A percentile compares a stretch with the other conserved stretches of the same genome.
Evolutionary conservation across 2,113 vertebrate genomes (phyloP).

Genomic region (Gopherus flavomarginatus): DNA sequence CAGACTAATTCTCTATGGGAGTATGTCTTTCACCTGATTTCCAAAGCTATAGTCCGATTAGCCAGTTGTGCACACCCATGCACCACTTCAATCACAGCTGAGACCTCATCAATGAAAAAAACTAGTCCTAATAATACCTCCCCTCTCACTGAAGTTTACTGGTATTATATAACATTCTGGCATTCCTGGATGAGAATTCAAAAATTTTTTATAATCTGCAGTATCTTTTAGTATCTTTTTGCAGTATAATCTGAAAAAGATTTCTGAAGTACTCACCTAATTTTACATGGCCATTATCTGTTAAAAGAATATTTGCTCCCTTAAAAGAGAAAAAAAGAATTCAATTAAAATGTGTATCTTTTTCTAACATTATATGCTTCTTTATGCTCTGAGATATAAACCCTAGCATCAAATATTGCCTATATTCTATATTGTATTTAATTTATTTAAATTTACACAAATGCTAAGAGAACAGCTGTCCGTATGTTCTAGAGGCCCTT

Average conservation of each 20-base stretch:
- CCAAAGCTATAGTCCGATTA: neutral
- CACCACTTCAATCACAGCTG: neutral
- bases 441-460: neutral
- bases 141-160: neutral
- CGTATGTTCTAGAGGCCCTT: neutral
- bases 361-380: neutral
- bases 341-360: slow-evolving; percentile 54
- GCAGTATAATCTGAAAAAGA: neutral
- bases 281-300: slow-evolving; percentile 98
- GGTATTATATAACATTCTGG: neutral
- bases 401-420: neutral
- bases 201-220: neutral
- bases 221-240: neutral
- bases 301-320: slow-evolving; percentile 99
- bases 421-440: neutral
- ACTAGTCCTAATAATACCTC: neutral
- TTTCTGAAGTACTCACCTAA: slow-evolving; percentile 86
- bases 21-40: neutral
- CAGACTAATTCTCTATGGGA: neutral
- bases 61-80: neutral
- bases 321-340: slow-evolving; percentile 75
- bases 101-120: neutral
- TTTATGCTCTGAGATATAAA: neutral
- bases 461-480: neutral
- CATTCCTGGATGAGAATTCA: neutral